Evolutionary conservation across 2,113 vertebrate genomes (phyloP).

Genomic region (Dipodomys stephensi): DNA sequence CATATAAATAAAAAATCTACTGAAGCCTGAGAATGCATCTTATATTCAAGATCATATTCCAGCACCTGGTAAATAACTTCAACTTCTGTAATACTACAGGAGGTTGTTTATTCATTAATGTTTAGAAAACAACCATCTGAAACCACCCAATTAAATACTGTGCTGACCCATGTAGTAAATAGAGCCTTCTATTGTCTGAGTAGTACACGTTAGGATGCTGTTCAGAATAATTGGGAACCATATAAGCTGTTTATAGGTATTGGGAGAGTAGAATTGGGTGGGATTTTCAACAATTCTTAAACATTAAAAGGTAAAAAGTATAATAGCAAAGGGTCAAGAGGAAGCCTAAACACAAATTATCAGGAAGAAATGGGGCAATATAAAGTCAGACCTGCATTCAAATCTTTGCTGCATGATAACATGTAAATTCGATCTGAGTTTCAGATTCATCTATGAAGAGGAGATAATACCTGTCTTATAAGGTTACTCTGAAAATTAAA

Average conservation of each 20-base stretch:
- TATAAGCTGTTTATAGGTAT: neutral
- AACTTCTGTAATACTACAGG: neutral
- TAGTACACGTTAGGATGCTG: constrained; percentile 30
- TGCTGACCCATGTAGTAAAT: constrained; percentile 12
- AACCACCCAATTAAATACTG: constrained; percentile 39
- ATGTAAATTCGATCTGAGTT: neutral
- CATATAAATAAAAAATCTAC: constrained; percentile 27
- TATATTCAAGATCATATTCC: neutral
- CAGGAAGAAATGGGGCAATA: neutral
- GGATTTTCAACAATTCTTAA: constrained; percentile 25
- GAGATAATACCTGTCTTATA: neutral
- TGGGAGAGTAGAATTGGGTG: neutral
- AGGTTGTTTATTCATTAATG: constrained; percentile 64
- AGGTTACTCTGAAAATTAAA: constrained; percentile 23
- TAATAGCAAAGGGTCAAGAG: constrained; percentile 24
- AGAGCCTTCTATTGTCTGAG: constrained; percentile 30
- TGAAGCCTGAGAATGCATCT: neutral
- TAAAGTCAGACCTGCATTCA: neutral
- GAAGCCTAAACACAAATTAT: neutral
- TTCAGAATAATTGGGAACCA: constrained; percentile 4
- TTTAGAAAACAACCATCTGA: neutral
- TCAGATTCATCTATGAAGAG: constrained; percentile 22
- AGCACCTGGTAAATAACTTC: constrained; percentile 4
- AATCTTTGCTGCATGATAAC: neutral
- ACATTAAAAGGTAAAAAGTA: constrained; percentile 31